phyloP scores from a whole-genome alignment of 2,113 vertebrate species.

The Porphyrio hochstetteri region DNA sequence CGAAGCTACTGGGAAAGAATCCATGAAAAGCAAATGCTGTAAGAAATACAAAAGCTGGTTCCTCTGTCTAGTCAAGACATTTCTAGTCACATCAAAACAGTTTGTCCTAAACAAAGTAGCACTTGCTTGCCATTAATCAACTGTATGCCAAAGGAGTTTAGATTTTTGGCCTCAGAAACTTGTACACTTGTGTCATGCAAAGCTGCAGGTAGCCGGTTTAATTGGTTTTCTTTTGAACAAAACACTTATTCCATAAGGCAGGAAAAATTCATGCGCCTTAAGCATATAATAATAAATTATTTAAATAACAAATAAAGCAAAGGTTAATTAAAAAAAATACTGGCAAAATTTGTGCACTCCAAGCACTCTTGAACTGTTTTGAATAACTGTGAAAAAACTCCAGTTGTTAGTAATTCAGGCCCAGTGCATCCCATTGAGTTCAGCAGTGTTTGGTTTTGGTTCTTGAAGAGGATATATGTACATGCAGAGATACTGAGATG shows the following conservation, averaged over 20 bases:
- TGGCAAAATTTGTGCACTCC: neutral
- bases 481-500: neutral
- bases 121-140: neutral
- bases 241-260: neutral
- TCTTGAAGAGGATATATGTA: neutral
- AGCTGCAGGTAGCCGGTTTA: neutral
- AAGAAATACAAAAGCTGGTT: constrained; percentile 18
- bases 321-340: neutral
- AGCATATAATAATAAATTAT: neutral
- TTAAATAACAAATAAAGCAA: neutral
- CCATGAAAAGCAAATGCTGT: constrained; percentile 5
- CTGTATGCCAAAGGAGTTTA: neutral
- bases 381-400: neutral
- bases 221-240: neutral
- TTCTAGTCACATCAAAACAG: neutral
- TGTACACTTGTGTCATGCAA: neutral
- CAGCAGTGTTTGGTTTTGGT: neutral
- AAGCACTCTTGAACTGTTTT: neutral
- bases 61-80: neutral
- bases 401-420: neutral
- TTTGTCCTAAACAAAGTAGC: neutral
- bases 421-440: neutral
- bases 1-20: constrained; percentile 22
- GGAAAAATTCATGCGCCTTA: neutral
- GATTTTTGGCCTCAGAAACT: neutral